Conservation (phyloP, 2,797 vertebrate genomes). For the Lutra lutra region DNA sequence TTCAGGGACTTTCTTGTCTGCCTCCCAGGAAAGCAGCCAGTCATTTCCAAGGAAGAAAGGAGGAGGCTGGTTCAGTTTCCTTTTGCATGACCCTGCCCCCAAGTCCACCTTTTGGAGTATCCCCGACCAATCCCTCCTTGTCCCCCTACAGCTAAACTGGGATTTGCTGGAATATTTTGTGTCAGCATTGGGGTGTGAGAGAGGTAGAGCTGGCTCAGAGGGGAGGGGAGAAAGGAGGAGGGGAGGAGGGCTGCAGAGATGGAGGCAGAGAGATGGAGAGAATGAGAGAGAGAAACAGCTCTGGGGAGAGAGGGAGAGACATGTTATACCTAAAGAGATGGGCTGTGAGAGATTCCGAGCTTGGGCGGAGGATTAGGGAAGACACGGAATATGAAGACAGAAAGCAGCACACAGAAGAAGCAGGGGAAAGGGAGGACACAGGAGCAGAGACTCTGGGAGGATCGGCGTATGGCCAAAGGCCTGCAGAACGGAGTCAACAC, state of each 20-base stretch:
- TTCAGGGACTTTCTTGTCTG: constrained; percentile 72
- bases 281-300: not conserved
- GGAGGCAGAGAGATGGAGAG: not conserved
- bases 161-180: not conserved
- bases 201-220: not conserved
- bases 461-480: not conserved
- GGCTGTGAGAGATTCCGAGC: not conserved
- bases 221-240: not conserved
- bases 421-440: not conserved
- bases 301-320: not conserved
- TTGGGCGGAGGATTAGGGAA: not conserved
- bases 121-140: not conserved
- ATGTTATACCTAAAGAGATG: not conserved
- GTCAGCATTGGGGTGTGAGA: not conserved
- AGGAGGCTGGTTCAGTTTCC: not conserved
- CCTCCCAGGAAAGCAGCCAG: constrained; percentile 70
- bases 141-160: not conserved
- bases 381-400: not conserved
- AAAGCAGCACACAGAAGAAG: not conserved
- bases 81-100: not conserved
- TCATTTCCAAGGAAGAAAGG: constrained; percentile 51
- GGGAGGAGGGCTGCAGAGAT: not conserved
- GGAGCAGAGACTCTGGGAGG: not conserved
- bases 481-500: not conserved
- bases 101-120: not conserved